Conservation (phyloP, 2,797 vertebrate genomes). For the Paratrypauchen microcephalus region DNA sequence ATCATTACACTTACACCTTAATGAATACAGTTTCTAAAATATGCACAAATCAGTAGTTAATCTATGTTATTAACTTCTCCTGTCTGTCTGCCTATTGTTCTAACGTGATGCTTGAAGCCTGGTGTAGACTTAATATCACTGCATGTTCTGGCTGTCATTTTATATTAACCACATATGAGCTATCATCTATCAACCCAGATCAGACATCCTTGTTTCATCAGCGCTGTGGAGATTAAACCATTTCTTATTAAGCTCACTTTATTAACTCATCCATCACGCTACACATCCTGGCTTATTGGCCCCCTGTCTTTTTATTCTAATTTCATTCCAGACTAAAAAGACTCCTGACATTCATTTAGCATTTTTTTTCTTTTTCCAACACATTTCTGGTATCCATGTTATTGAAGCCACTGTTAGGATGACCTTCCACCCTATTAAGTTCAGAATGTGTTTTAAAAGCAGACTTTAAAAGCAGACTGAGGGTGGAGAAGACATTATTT, state of each 20-base stretch:
- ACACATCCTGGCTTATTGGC: slow-evolving; percentile 6
- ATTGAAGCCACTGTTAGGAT: background rate
- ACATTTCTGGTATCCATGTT: background rate
- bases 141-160: background rate
- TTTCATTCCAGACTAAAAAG: slow-evolving; percentile 11
- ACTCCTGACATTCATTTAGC: background rate
- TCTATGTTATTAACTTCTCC: background rate
- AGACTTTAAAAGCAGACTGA: background rate
- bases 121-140: background rate
- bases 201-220: slow-evolving; percentile 12
- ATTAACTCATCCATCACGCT: slow-evolving; percentile 29
- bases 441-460: slow-evolving; percentile 11
- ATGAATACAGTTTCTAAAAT: too few relatives aligned
- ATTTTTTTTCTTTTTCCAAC: slow-evolving; percentile 2
- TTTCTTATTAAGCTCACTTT: slow-evolving; percentile 27
- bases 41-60: background rate
- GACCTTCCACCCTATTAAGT: slow-evolving; percentile 12
- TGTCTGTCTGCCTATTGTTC: background rate
- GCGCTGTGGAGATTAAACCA: slow-evolving; percentile 1
- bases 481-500: background rate
- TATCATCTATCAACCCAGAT: slow-evolving; percentile 12
- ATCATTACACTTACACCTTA: too few relatives aligned
- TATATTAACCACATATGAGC: slow-evolving; percentile 7
- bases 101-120: background rate
- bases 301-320: slow-evolving; percentile 14